These are phyloP conservation scores for Dryoscopus gambensis DNA, from an alignment of 2,113 vertebrate species.

Conservation along the genomic window DNA sequence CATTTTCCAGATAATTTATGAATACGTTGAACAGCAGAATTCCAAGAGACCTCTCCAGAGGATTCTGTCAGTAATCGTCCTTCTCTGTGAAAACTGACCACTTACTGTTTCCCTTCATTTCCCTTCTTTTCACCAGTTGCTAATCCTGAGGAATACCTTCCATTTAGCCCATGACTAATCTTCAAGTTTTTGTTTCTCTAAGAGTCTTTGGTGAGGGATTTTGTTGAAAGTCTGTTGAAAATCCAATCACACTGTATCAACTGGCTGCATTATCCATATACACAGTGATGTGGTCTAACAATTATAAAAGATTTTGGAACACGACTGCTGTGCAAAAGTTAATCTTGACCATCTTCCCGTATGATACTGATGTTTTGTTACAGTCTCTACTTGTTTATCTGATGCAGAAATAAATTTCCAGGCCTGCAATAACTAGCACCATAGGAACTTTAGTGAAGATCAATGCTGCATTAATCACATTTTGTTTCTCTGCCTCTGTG, in stretches of 20 bases:
- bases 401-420: not conserved
- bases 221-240: slow-evolving; percentile 39
- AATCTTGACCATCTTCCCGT: not conserved
- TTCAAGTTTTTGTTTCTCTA: slow-evolving; percentile 49
- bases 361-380: not conserved
- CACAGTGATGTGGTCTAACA: not conserved
- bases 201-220: slow-evolving; percentile 26
- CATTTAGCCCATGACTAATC: slow-evolving; percentile 50
- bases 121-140: slow-evolving; percentile 8
- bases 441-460: not conserved
- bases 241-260: slow-evolving; percentile 46
- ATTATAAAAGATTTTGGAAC: not conserved
- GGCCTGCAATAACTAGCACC: not conserved
- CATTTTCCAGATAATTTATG: not conserved
- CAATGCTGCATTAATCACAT: not conserved
- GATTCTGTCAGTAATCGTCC: not conserved
- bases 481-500: not conserved
- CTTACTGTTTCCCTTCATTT: slow-evolving; percentile 29
- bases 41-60: not conserved
- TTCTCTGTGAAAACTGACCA: slow-evolving; percentile 40
- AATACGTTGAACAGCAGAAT: not conserved
- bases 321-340: not conserved
- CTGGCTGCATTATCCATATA: slow-evolving; percentile 1
- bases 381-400: not conserved
- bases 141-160: slow-evolving; percentile 53